Conservation (phyloP, 1,140 invertebrate species). For the Neodiprion lecontei region DNA sequence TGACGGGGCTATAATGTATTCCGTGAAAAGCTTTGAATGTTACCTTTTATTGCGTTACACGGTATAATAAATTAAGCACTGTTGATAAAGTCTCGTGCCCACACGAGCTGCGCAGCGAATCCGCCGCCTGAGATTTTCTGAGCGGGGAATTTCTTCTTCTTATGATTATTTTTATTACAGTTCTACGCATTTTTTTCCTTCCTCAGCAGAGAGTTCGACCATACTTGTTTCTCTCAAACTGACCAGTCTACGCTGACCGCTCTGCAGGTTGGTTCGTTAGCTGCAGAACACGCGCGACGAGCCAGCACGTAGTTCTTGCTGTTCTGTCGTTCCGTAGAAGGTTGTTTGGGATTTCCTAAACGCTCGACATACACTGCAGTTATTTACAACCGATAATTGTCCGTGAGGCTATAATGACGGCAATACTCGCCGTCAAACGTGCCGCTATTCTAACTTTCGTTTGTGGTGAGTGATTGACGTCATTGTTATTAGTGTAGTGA, state of each 20-base stretch:
- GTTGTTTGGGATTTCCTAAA: background rate
- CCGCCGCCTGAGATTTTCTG: too few relatives aligned
- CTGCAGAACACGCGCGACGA: background rate
- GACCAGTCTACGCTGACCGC: background rate
- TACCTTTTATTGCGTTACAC: too few relatives aligned
- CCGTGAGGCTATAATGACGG: background rate
- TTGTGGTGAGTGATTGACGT: background rate
- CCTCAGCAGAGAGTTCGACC: too few relatives aligned
- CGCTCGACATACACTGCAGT: background rate
- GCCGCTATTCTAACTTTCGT: background rate
- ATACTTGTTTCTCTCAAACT: too few relatives aligned
- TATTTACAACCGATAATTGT: background rate
- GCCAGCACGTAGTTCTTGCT: background rate
- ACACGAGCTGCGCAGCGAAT: too few relatives aligned
- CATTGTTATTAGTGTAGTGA: background rate
- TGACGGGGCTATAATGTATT: too few relatives aligned
- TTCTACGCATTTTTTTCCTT: too few relatives aligned
- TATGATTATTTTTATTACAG: too few relatives aligned
- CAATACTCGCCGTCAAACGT: background rate
- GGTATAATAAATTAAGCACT: too few relatives aligned
- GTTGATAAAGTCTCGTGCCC: too few relatives aligned
- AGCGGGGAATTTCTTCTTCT: too few relatives aligned
- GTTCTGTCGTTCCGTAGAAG: background rate
- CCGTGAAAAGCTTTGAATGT: too few relatives aligned
- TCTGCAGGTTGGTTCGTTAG: background rate